Evolutionary conservation across 2,888 invertebrate species (phyloP).

Genomic region (Lottia gigantea): DNA sequence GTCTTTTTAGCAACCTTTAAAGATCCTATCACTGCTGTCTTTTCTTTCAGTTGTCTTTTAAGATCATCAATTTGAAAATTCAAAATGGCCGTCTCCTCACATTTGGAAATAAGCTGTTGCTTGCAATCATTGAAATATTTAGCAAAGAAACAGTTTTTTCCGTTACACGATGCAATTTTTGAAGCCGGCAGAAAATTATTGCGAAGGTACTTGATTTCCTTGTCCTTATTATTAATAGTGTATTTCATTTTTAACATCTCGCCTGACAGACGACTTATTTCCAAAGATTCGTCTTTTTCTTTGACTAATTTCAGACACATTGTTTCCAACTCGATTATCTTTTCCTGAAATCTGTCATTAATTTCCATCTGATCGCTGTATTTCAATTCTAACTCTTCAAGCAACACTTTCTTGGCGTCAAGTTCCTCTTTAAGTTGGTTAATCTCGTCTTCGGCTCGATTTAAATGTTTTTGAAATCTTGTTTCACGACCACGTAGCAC

Average conservation of each 20-base stretch:
- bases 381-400: background rate
- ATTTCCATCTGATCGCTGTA: background rate
- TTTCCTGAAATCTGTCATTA: background rate
- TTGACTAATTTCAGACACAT: conserved; percentile 8
- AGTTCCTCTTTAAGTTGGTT: background rate
- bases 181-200: background rate
- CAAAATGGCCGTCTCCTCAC: conserved; percentile 4
- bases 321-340: background rate
- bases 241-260: conserved; percentile 1
- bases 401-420: background rate
- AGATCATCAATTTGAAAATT: background rate
- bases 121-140: conserved; percentile 2
- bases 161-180: background rate
- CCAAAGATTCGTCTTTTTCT: background rate
- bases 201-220: background rate
- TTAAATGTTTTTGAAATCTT: background rate
- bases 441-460: background rate
- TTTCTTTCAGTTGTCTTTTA: background rate
- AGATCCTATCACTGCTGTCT: background rate
- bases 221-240: background rate
- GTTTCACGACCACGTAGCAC: background rate
- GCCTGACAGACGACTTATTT: background rate
- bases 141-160: background rate
- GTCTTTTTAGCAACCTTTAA: no score
- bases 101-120: background rate